Percentiles rank a stretch among this genome's conserved stretches.
Conservation (phyloP, 2,797 vertebrate genomes). For the Brotula barbata region DNA sequence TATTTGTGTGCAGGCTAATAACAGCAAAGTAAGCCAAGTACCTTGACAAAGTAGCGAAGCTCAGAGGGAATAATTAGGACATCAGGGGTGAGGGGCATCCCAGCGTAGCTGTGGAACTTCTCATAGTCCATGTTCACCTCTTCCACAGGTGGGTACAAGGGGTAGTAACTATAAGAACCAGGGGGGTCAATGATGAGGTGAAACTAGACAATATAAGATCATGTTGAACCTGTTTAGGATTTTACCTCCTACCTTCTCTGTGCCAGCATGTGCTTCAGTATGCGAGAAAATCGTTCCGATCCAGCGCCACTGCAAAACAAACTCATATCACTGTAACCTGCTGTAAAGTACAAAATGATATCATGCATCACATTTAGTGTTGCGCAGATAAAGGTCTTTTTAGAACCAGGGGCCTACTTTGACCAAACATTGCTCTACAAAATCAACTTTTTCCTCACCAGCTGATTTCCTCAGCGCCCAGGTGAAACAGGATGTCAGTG, state of each 20-base stretch:
- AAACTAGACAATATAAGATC: background rate
- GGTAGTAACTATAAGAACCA: constrained; percentile 85
- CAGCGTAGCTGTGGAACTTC: constrained; percentile 74
- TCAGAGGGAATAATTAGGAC: constrained; percentile 89
- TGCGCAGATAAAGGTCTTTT: no score
- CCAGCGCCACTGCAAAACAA: constrained; percentile 78
- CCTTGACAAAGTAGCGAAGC: constrained; percentile 93
- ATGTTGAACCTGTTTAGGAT: background rate
- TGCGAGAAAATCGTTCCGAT: constrained; percentile 87
- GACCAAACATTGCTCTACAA: no score
- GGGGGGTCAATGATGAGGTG: background rate
- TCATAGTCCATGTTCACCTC: constrained; percentile 89
- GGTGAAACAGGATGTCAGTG: constrained; percentile 90
- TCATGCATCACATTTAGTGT: no score
- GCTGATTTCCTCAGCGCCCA: constrained; percentile 93
- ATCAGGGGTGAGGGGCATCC: constrained; percentile 85
- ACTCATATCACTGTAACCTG: no score
- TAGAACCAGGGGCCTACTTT: no score
- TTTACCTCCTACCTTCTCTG: constrained; percentile 84
- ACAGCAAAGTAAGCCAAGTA: constrained; percentile 40
- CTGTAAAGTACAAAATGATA: no score
- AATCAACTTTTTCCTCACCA: constrained; percentile 80
- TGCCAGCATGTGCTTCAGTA: constrained; percentile 89
- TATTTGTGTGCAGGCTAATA: background rate
- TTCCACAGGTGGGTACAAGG: constrained; percentile 89